Evolutionary conservation across 64 coral and sea anemone species (phyloP), one percentile per base, ranked within the genome.

Genomic region (Porites australiensis): DNA sequence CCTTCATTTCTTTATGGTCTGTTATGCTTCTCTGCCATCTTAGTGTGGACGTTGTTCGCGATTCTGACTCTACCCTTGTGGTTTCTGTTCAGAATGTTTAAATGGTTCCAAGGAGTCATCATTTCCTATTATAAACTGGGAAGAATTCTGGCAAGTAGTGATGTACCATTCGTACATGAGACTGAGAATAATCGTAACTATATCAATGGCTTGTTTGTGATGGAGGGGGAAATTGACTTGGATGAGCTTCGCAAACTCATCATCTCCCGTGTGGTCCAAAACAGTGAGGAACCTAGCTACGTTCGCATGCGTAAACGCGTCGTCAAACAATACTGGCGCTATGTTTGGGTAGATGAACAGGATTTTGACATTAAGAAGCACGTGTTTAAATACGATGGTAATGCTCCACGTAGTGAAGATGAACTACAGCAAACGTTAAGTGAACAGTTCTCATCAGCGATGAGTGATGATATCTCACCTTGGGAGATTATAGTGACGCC

Each of bases 81-180:
- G 62, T 94, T 88, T 6, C 3, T 89, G 57, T 98, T 94, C 65
- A 66, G 89, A 50, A 60, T 91, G 53, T 92, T 98, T 65, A 89
- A 98, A 52, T 98, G 88, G 73, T 79, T 89, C 45, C 88, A 94
- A 54, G 83, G 65, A 5, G 75, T 75, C 0, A 82, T 87, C 2
- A 89, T 98, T 54, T 83, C 93, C 5, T 98, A 98, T 53, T 73
- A 94, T 53, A 79, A 75, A 11, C 64, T 94, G 22, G 96, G 96
- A 14, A 71, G 77, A 52, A 19, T 94, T 13, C 49, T 98, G 14
- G 96, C 92, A 1, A 91, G 88, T 45, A 47, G 84, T 46, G 96
- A 98, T 49, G 96, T 94, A 0, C 96, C 96, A 16, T 98, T 98
- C 79, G 77, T 94, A 8, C 92, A 98, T 49, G 96, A 98, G 62